Conservation (phyloP, 1,140 invertebrate genomes). For the Acromyrmex echinatior region DNA sequence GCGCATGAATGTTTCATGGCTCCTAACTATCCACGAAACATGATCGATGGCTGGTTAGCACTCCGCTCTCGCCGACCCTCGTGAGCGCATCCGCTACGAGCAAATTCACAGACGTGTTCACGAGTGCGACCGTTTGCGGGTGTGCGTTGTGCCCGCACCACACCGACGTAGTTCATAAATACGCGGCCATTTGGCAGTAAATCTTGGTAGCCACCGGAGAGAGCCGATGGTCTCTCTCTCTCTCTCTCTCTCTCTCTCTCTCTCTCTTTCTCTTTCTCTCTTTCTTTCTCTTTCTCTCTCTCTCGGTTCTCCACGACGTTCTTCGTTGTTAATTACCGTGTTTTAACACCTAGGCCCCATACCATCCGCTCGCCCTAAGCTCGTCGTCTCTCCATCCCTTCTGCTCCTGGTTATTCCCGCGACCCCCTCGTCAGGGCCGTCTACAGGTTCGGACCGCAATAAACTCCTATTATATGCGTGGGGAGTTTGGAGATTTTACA, state of each 20-base stretch:
- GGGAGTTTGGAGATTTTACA: not conserved
- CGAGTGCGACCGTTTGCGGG: conserved; percentile 65
- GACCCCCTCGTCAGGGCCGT: conserved; percentile 51
- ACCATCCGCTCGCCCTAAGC: conserved; percentile 65
- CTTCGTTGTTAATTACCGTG: conserved; percentile 86
- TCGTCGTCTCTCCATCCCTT: conserved; percentile 50
- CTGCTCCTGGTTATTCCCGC: conserved; percentile 39
- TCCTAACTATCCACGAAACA: conserved; percentile 85
- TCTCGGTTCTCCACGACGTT: conserved; percentile 74
- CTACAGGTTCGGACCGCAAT: conserved; percentile 42
- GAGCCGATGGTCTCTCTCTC: conserved; percentile 79
- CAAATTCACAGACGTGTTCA: conserved; percentile 46
- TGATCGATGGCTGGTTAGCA: conserved; percentile 85
- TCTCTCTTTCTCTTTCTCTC: not conserved
- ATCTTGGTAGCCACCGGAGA: conserved; percentile 84
- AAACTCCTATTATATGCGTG: not conserved
- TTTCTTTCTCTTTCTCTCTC: conserved; percentile 55
- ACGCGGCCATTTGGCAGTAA: conserved; percentile 84
- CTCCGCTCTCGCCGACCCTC: conserved; percentile 77
- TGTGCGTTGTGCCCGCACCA: conserved; percentile 68
- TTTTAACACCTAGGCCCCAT: conserved; percentile 86
- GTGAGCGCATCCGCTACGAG: conserved; percentile 60
- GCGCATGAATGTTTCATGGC: conserved; percentile 85
- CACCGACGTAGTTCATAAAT: conserved; percentile 85
- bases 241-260: conserved; percentile 35